Evolutionary conservation across 2,888 invertebrate genomes (phyloP), one percentile per base, ranked within the genome.

Genomic region (Epinotia bilunana): DNA sequence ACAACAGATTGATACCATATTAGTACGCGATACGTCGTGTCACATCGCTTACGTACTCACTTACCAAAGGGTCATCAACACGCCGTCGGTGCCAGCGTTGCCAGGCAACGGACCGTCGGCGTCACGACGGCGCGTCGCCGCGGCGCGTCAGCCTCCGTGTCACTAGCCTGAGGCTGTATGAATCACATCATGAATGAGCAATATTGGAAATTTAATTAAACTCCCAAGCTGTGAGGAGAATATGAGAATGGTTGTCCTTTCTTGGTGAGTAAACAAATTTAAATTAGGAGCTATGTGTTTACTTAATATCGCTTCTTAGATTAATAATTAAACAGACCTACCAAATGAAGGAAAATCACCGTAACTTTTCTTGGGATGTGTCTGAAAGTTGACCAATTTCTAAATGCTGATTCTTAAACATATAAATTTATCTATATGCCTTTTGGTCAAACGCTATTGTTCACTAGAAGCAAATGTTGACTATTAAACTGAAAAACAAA

Each of bases 51-150:
- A 0, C 7, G 18, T 43, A 33, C 16, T 65, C 23, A 62, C 33
- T 43, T 28, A 58, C 55, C 60, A 49, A 70, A 73, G 74, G 78
- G 79, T 76, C 76, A 79, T 74, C 72, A 76, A 77, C 74, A 77
- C 63, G 46, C 61, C 53, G 23, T 46, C 61, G 67, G 46, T 58
- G 49, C 72, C 73, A 53, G 67, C 70, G 78, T 77, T 77, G 77
- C 78, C 61, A 69, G 46, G 78, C 78, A 64, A 78, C 77, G 78
- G 77, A 61, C 77, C 77, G 75, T n/a, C 33, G 75, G 75, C 75
- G 71, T 67, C 65, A 60, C 53, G 73, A 58, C 74, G 78, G 39
- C 67, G 77, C 77, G 79, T 60, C 79, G 23, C 23, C 39, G 49
- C 64, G 78, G 68, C 79, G 78, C 77, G 76, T 16, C 67, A 13